Conservation (phyloP, 2,797 vertebrate genomes). For the Propithecus perrieri region DNA sequence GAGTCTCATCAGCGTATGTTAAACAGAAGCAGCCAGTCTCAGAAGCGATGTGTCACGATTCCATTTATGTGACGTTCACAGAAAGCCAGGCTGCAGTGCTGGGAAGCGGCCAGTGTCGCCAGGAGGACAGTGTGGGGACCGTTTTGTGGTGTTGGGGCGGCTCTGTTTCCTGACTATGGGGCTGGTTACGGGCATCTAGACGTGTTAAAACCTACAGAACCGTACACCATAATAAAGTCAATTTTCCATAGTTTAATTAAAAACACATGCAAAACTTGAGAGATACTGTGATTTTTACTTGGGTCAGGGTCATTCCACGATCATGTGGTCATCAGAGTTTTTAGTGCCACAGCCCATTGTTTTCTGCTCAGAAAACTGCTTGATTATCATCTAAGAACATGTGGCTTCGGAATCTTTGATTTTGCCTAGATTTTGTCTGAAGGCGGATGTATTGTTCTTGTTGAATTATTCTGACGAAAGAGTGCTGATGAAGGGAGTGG, state of each 20-base stretch:
- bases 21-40: neutral
- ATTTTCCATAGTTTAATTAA: neutral
- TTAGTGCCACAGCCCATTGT: neutral
- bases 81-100: fast-evolving
- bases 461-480: fast-evolving
- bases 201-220: neutral
- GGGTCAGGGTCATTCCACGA: neutral
- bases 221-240: neutral
- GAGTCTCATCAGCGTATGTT: fast-evolving
- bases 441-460: fast-evolving
- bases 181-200: neutral
- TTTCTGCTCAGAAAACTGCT: neutral
- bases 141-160: fast-evolving
- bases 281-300: fast-evolving
- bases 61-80: fast-evolving
- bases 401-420: neutral
- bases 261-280: neutral
- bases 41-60: fast-evolving
- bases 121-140: fast-evolving
- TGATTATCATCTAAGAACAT: neutral
- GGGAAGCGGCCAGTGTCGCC: neutral
- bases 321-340: neutral
- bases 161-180: neutral
- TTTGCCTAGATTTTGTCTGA: neutral
- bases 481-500: too few species aligned